Conservation (phyloP, 2,113 vertebrate species). For the Clarias batrachus region DNA sequence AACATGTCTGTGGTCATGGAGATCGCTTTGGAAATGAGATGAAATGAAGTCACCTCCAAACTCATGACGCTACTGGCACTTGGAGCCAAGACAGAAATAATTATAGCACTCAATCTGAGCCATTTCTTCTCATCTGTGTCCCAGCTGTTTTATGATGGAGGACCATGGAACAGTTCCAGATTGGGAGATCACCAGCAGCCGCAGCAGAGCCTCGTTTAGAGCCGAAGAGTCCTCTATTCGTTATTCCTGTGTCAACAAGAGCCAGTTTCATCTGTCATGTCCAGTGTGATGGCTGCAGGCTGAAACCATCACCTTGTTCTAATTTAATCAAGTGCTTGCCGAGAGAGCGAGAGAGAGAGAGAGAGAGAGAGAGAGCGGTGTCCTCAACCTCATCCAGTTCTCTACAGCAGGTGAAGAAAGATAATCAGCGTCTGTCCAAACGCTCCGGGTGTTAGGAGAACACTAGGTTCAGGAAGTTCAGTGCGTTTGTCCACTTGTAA, state of each 20-base stretch:
- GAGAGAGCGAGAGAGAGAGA: neutral
- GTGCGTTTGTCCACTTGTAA: conserved; percentile 8
- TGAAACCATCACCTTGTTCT: conserved; percentile 41
- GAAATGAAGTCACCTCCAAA: neutral
- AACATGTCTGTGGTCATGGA: neutral
- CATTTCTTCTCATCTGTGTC: neutral
- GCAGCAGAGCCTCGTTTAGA: neutral
- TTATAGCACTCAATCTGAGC: neutral
- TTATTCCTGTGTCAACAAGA: conserved; percentile 44
- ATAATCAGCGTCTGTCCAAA: neutral
- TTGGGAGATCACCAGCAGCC: neutral
- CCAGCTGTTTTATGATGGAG: neutral
- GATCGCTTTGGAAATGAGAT: neutral
- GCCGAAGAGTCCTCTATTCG: conserved; percentile 5
- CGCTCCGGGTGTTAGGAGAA: neutral
- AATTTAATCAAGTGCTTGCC: conserved; percentile 52
- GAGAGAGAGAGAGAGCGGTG: neutral
- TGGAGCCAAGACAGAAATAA: neutral
- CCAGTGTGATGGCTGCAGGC: conserved; percentile 39
- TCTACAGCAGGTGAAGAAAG: neutral
- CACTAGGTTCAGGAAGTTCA: neutral
- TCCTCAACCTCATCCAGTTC: neutral
- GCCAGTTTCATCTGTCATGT: conserved; percentile 48
- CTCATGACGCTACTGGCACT: neutral
- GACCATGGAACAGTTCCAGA: neutral